Percentiles rank a stretch among this genome's conserved stretches.
These are phyloP conservation scores for Crypturellus tataupa DNA, from an alignment of 2,797 vertebrate species.

Conservation along the genomic window DNA sequence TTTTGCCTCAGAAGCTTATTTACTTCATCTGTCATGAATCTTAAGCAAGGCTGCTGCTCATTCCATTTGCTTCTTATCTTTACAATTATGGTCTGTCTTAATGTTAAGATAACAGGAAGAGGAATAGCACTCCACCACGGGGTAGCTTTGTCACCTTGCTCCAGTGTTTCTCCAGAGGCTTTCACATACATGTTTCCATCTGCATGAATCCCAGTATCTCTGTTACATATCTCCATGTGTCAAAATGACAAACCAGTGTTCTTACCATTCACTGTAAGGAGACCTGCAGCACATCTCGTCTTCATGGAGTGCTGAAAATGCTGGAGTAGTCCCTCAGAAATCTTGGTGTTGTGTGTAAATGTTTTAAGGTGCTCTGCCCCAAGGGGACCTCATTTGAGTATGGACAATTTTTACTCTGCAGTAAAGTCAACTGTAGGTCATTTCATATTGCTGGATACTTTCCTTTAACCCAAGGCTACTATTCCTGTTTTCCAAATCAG, in stretches of 20 bases:
- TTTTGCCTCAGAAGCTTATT: not conserved
- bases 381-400: not conserved
- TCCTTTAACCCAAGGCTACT: not conserved
- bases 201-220: not conserved
- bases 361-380: not conserved
- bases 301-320: not conserved
- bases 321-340: not conserved
- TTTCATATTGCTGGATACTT: not conserved
- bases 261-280: not conserved
- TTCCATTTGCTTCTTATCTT: not conserved
- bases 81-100: not conserved
- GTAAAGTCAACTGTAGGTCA: not conserved
- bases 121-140: not conserved
- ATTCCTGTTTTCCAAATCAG: not conserved
- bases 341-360: not conserved
- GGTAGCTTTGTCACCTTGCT: not conserved
- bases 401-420: not conserved
- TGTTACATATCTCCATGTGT: not conserved
- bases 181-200: not conserved
- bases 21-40: not conserved
- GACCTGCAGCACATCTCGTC: not conserved
- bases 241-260: not conserved
- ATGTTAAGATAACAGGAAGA: not conserved
- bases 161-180: fast-evolving
- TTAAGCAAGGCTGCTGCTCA: not conserved